phyloP scores from a whole-genome alignment of 2,113 vertebrate genomes.

The Azemiops feae region DNA sequence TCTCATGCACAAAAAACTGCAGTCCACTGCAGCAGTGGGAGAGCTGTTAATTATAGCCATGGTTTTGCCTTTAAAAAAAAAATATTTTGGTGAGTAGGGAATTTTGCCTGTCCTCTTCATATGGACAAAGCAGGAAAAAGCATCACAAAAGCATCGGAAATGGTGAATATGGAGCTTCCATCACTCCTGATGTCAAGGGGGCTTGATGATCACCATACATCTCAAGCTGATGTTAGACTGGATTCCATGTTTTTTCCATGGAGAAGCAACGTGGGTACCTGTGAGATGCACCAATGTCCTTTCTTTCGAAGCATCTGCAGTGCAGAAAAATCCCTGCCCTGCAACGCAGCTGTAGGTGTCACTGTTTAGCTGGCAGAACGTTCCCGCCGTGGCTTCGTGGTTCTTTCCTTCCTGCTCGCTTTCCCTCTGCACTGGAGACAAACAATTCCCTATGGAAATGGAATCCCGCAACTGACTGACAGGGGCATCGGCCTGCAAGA shows the following conservation, averaged over 20 bases:
- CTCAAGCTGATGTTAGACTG: background rate
- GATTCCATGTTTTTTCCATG: too few species aligned
- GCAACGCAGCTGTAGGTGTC: slow-evolving; percentile 74
- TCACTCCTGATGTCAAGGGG: background rate
- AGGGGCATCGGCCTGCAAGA: slow-evolving; percentile 46
- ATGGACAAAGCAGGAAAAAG: background rate
- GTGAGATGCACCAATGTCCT: fast-evolving
- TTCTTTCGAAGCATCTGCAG: background rate
- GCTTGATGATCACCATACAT: background rate
- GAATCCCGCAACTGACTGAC: slow-evolving; percentile 46
- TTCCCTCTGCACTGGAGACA: slow-evolving; percentile 56
- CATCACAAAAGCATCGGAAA: background rate
- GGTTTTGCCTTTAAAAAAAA: background rate
- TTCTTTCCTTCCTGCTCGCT: slow-evolving; percentile 33
- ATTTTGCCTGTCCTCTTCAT: background rate
- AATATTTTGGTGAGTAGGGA: background rate
- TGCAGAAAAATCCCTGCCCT: slow-evolving; percentile 33
- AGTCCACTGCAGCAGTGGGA: background rate
- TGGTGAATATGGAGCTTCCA: background rate
- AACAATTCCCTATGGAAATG: slow-evolving; percentile 59
- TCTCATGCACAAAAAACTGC: background rate
- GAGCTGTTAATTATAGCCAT: background rate
- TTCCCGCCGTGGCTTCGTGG: slow-evolving; percentile 4
- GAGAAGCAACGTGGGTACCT: background rate
- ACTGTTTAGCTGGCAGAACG: slow-evolving; percentile 69